Evolutionary conservation across 2,888 invertebrate genomes (phyloP), one percentile per base, ranked within the genome.

Genomic region (Dilophus febrilis): DNA sequence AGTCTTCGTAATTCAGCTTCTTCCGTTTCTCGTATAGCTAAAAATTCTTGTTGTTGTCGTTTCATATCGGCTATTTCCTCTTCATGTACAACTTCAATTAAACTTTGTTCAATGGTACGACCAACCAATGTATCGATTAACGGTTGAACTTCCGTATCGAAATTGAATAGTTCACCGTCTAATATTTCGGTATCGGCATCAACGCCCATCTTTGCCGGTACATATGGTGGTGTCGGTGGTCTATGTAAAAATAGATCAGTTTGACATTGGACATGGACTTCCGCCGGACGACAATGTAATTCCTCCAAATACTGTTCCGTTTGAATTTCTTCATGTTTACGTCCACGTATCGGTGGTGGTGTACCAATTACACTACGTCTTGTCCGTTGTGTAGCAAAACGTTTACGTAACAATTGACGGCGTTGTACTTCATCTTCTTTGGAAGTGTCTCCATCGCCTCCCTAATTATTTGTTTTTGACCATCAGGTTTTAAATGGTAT

Each of bases 161-260:
- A 94, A 66, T 92, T 84, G 65, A 88, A 91, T 41, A 94, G 84
- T 58, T 94, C 92, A 40, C 87, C 90, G 2, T 87, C 84, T 51
- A 76, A 74, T 47, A 94, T 88, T 66, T 94, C 90, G 33, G 94
- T 94, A 52, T 64, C 67, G 6, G 68, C 77, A 61, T 90, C 87
- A 38, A 77, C 67, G 19, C 90, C 91, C 45, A 74, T 74, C 64
- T 82, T 85, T 42, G 76, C 77, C 7, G 86, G 81, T 47, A 79
- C 71, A 61, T 79, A 85, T 30, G 72, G 64, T 2, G 88, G 88
- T 38, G 84, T 80, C 17, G 77, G 71, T 5, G 88, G 86, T 49
- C 83, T 70, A 59, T 90, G 86, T 45, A 80, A 64, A 65, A 84
- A 84, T 50, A 83, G 71, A 61, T 92, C 91, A 18, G 92, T 91